Base-by-base conservation (phyloP, 1,140 invertebrate species). In the Stratiolaelaps scimitus region DNA sequence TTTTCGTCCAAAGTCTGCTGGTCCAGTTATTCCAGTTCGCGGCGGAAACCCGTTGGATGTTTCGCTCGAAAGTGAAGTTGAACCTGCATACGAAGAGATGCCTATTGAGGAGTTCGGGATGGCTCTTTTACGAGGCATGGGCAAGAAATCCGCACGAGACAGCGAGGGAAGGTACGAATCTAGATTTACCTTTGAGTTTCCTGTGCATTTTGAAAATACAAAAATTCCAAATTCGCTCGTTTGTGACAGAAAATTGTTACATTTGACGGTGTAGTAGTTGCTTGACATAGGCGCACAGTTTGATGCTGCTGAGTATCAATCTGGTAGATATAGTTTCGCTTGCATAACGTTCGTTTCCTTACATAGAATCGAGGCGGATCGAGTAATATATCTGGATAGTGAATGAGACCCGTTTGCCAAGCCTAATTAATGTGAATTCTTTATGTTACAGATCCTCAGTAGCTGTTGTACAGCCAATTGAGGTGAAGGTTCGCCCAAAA, bases 81-180 rank as follows among this genome's bases (percentile, higher is more conserved):
- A 72, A 17, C 67, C 69, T 6, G 71, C 69, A 78, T 97, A 95
- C 80, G 89, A 94, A 72, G 79, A 82, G 70, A 83, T 94, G 64
- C 92, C 92, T 1, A 83, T 96, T 53, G 81, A 83, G 73, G 81
- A 87, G 53, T 97, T 85, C 85, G 92, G 92, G 7, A 69, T 89
- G 71, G 92, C 92, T 5, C 86, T 95, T 85, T 77, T 97, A 17
- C 76, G 90, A 71, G 92, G 92, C 43, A 96, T 96, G 92, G 92
- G 92, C 0, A 96, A 89, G 89, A 82, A 83, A 70, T 81, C 85
- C 69, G 82, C 78, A 34, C 83, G 82, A 79, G 86, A 81, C 70
- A 84, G 83, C 73, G 84, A 60, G 15, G 13, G 34, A 60, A 34
- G 23, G 53, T 60, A 23, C n/a, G 15, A 15, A 29, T 60, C 23